Percentiles rank a stretch among this genome's conserved stretches.
Evolutionary conservation across 2,888 invertebrate genomes (phyloP).

Genomic region (Eubasilissa splendida): DNA sequence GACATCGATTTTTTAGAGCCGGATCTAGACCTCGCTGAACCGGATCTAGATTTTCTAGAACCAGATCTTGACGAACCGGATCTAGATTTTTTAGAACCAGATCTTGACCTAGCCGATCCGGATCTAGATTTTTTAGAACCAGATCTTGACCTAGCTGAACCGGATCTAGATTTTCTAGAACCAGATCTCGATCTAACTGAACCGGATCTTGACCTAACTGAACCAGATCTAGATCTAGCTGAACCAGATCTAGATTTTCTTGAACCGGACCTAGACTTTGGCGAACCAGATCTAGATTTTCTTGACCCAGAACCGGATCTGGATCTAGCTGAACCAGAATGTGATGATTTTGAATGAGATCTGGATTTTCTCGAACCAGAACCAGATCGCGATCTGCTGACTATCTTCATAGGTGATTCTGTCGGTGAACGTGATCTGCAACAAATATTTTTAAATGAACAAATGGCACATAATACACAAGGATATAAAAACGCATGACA

Average conservation of each 20-base stretch:
- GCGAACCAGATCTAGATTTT: constrained; percentile 60
- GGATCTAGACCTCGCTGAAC: constrained; percentile 60
- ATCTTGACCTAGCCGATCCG: constrained; percentile 59
- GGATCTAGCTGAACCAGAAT: constrained; percentile 59
- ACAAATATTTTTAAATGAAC: background rate
- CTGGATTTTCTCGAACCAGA: constrained; percentile 61
- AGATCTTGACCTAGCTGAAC: constrained; percentile 60
- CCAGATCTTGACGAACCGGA: constrained; percentile 60
- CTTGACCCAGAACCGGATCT: constrained; percentile 59
- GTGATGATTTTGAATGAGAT: constrained; percentile 61
- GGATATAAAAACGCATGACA: too few species aligned
- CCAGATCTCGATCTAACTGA: constrained; percentile 61
- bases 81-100: constrained; percentile 59
- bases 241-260: constrained; percentile 60
- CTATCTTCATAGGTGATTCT: constrained; percentile 35
- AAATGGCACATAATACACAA: too few species aligned
- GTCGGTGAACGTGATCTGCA: constrained; percentile 59
- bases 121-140: constrained; percentile 59
- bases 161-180: constrained; percentile 57
- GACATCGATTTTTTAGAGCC: constrained; percentile 61
- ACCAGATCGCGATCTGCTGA: constrained; percentile 43
- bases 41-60: constrained; percentile 56
- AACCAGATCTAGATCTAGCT: constrained; percentile 31
- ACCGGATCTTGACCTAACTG: constrained; percentile 59
- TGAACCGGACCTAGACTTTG: constrained; percentile 60